Evolutionary conservation across 2,113 vertebrate species (phyloP).

Genomic region (Vanacampus margaritifer): DNA sequence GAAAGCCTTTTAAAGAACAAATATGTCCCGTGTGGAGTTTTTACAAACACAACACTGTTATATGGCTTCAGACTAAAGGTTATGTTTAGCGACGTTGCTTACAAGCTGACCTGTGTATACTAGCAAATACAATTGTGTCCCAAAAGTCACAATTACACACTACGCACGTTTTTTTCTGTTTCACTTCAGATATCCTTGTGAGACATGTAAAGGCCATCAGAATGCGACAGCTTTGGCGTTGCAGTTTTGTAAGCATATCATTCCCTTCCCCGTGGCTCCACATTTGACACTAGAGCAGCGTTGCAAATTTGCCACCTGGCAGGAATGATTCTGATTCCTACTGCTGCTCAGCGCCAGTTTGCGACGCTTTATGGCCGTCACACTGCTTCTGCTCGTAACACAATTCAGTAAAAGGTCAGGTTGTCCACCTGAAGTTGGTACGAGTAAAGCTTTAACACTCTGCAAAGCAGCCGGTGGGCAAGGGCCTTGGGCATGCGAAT

Average conservation of each 20-base stretch:
- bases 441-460: too few relatives aligned
- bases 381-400: neutral
- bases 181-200: neutral
- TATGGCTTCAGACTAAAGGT: conserved; percentile 13
- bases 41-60: neutral
- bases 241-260: neutral
- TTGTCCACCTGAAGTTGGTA: too few relatives aligned
- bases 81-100: conserved; percentile 11
- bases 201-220: neutral
- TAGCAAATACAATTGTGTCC: neutral
- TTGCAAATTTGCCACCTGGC: too few relatives aligned
- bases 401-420: too few relatives aligned
- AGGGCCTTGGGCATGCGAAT: too few relatives aligned
- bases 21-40: conserved; percentile 25
- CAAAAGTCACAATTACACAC: neutral
- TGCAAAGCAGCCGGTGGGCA: too few relatives aligned
- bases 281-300: too few relatives aligned
- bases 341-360: too few relatives aligned
- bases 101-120: conserved; percentile 7
- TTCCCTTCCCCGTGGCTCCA: neutral
- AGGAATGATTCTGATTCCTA: too few relatives aligned
- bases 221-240: too few relatives aligned
- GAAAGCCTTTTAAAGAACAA: conserved; percentile 21
- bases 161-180: neutral
- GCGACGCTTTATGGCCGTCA: neutral